Percentiles rank a stretch among this genome's conserved stretches.
These are phyloP conservation scores for Actinostola sp. DNA, from an alignment of 92 coral and sea anemone species.

Conservation along the genomic window DNA sequence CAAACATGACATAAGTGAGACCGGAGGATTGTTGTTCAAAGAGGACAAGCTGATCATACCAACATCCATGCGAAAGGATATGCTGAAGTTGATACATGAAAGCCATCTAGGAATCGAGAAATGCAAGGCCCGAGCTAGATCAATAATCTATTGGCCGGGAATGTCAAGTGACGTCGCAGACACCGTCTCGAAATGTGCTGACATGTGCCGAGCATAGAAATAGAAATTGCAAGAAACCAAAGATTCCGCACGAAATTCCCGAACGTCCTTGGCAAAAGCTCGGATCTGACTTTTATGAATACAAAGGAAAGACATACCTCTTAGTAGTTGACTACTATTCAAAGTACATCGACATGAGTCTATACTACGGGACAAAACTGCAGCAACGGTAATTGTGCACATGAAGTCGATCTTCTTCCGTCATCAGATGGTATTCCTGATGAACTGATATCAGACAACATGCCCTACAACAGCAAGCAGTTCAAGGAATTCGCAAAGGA, in stretches of 20 bases:
- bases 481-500: conserved; percentile 60
- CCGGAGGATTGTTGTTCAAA: conserved; percentile 57
- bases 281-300: conserved; percentile 54
- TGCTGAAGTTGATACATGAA: conserved; percentile 48
- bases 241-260: conserved; percentile 44
- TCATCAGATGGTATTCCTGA: conserved; percentile 75
- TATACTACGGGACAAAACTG: conserved; percentile 57
- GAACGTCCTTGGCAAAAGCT: conserved; percentile 67
- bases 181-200: conserved; percentile 20
- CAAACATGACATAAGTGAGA: conserved; percentile 47
- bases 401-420: conserved; percentile 63
- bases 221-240: conserved; percentile 46
- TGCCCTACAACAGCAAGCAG: conserved; percentile 64
- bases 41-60: conserved; percentile 65
- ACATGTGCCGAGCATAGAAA: conserved; percentile 46
- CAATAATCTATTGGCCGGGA: conserved; percentile 46
- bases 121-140: conserved; percentile 47
- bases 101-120: conserved; percentile 75
- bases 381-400: conserved; percentile 43
- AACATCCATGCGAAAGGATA: conserved; percentile 37
- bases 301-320: conserved; percentile 56
- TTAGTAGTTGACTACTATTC: conserved; percentile 65
- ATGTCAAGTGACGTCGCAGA: conserved; percentile 46
- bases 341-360: conserved; percentile 51
- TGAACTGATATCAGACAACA: conserved; percentile 64